Base-by-base conservation (phyloP, 2,888 invertebrate species). In the Dexiosoma caninum region DNA sequence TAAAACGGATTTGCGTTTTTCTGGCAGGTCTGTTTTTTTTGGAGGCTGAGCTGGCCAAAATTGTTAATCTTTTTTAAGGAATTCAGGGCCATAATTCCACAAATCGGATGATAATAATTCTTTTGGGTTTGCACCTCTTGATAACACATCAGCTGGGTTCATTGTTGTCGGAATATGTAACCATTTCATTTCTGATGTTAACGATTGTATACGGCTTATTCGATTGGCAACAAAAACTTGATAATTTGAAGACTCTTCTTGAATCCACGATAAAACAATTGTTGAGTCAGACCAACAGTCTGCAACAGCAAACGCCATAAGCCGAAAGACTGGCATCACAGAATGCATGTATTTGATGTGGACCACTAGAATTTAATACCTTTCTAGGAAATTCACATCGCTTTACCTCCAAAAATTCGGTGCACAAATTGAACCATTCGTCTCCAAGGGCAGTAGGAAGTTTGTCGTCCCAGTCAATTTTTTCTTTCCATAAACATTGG, bases 211-310 rank as follows among this genome's bases (percentile, higher is more conserved):
- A 0, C 23, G 51, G 23, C 40, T 37, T 10, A 62, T 53, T 1
- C 62, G 40, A 40, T 72, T 72, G 2, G 60, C 23, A 5, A 62
- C 72, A 30, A 72, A 72, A 8, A 59, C 10, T 23, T 70, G 14
- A 9, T 23, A 70, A 9, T 59, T 46, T 14, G 53, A 55, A 0
- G 55, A 42, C n/a, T 55, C 55, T n/a, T n/a, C n/a, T 14, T 55
- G 51, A 40, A 74, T 67, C 78, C 78, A 78, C 14, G 78, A 78
- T 6, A 78, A 49, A 2, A 51, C 67, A 14, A 70, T 51, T 10
- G 62, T 78, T 42, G 81, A 78, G 55, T 81, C 78, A 14, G 72
- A 69, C 69, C 74, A 78, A 40, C 77, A 78, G 55, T n/a, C n/a
- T n/a, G n/a, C n/a, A n/a, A n/a, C 67, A 57, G 27, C 72, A 16